Evolutionary conservation across 2,113 vertebrate genomes (phyloP), one percentile per base, ranked within the genome.

Genomic region (Erinaceus europaeus): DNA sequence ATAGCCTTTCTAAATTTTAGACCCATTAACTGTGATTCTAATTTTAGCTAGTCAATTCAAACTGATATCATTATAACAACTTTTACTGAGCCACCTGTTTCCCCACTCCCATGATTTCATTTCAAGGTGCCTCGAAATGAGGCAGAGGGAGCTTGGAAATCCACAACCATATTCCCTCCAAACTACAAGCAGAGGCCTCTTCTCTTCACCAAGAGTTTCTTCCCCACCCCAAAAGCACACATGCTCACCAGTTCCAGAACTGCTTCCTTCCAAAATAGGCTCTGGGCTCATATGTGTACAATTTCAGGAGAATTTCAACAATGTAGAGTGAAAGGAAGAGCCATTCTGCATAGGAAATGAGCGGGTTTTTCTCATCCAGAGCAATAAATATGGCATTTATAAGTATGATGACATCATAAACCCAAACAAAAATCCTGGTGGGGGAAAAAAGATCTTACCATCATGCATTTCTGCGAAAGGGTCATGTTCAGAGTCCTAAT

Each of bases 211-310:
- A 6, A 5, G 0, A 0, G 14, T 10, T 25, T 46, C 4, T 14
- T 25, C 3, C 11, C 29, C 34, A 10, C 34, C 38, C n/a, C 23
- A 50, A 48, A n/a, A 27, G 62, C 3, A 55, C 62, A 38, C 27
- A 21, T 40, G 94, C 97, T 97, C 91, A 99, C 99, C 99, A 99
- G 96, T 99, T 99, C 99, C 99, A 99, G 96, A 99, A 99, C 91
- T 97, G 97, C 89, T 97, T 98, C 82, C 89, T 97, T 92, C 97
- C 97, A 53, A 98, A 99, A 90, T 99, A 99, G 0, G 94, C 93
- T 23, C 97, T 95, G 0, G 98, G 99, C 86, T 99, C 98, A 0
- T 98, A 98, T 0, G 98, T 97, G 93, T 99, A 99, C n/a, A 99
- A 95, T 91, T 99, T 99, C 44, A 99, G 96, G 50, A 99, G 96